Percentiles rank a stretch among this genome's conserved stretches.
Evolutionary conservation across 2,113 vertebrate species (phyloP).

Genomic region (Tachuris rubrigastra): DNA sequence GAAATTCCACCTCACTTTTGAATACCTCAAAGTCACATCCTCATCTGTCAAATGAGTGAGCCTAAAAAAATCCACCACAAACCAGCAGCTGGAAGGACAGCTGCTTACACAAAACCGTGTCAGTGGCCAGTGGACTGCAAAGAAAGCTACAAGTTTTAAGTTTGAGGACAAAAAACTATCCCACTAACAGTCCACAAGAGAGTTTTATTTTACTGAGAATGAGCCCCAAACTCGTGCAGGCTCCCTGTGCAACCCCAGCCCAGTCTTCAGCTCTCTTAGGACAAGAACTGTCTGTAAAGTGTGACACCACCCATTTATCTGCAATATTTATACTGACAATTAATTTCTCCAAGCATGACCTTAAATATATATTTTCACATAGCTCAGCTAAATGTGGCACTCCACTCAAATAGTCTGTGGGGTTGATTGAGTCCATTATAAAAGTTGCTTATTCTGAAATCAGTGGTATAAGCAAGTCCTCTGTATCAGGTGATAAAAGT

Average conservation of each 20-base stretch:
- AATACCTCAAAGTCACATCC: not conserved
- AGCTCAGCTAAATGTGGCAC: not conserved
- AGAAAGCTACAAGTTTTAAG: not conserved
- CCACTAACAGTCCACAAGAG: not conserved
- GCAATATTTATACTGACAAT: not conserved
- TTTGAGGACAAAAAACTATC: not conserved
- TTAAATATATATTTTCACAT: not conserved
- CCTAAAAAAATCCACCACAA: not conserved
- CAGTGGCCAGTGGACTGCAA: too few species aligned
- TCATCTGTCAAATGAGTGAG: not conserved
- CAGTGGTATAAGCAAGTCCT: not conserved
- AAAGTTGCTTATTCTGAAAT: not conserved
- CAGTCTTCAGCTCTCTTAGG: not conserved
- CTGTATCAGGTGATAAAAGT: not conserved
- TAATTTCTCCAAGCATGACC: not conserved
- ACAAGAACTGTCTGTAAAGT: not conserved
- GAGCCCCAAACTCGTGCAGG: not conserved
- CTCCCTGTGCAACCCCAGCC: not conserved
- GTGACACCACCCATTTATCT: not conserved
- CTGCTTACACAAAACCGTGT: not conserved
- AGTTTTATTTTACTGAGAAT: not conserved
- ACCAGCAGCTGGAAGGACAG: not conserved
- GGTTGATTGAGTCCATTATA: not conserved
- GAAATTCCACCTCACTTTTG: conserved; percentile 62
- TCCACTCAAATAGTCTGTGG: not conserved